These are phyloP conservation scores for Falco novaeseelandiae DNA, from an alignment of 2,797 vertebrate genomes.

Conservation along the genomic window DNA sequence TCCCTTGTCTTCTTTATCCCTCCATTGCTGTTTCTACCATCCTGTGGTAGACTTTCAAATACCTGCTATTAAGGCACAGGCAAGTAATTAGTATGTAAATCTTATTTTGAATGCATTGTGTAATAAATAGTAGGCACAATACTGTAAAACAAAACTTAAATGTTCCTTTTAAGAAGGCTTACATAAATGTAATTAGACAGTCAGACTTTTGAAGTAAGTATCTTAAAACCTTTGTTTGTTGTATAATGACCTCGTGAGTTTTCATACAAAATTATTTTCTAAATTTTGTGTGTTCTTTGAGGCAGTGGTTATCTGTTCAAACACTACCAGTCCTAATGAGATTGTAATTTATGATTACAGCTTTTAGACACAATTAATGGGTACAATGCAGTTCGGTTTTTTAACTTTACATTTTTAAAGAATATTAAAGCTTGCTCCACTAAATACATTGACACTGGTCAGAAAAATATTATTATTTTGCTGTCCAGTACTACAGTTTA, in stretches of 20 bases:
- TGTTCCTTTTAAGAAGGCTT: neutral
- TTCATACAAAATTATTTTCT: neutral
- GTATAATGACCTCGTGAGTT: neutral
- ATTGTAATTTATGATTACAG: neutral
- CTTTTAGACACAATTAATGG: neutral
- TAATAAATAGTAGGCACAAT: neutral
- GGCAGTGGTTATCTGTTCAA: neutral
- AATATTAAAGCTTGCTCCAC: neutral
- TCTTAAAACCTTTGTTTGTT: neutral
- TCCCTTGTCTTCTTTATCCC: neutral
- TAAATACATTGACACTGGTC: neutral
- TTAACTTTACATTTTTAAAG: neutral
- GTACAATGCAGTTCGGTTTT: neutral
- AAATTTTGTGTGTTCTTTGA: neutral
- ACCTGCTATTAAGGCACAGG: neutral
- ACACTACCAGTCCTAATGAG: neutral
- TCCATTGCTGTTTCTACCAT: neutral
- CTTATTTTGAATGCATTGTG: neutral
- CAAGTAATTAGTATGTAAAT: constrained; percentile 37
- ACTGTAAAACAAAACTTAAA: neutral
- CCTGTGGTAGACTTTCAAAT: constrained; percentile 15
- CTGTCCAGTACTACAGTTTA: neutral
- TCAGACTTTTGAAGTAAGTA: neutral
- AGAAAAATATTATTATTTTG: neutral
- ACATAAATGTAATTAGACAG: neutral